These are phyloP conservation scores for Etheostoma nigrum DNA, from an alignment of 2,797 vertebrate genomes.

Conservation along the genomic window DNA sequence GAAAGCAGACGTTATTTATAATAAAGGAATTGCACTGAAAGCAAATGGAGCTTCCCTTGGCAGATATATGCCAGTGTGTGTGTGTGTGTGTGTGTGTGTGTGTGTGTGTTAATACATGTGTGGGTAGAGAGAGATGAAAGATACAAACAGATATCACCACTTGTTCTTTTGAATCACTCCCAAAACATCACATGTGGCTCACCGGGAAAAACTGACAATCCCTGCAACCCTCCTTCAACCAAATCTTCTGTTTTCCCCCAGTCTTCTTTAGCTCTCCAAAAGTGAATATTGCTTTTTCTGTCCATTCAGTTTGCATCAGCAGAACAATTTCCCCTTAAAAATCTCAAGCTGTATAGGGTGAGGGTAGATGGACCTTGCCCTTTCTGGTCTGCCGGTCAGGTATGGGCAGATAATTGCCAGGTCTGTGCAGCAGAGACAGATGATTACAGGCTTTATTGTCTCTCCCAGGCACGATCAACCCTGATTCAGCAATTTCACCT, in stretches of 20 bases:
- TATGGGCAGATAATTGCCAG: constrained; percentile 85
- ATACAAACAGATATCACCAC: constrained; percentile 36
- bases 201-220: constrained; percentile 4
- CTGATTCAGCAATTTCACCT: constrained; percentile 89
- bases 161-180: constrained; percentile 38
- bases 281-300: constrained; percentile 27
- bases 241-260: neutral
- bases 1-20: constrained; percentile 70
- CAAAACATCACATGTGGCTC: constrained; percentile 25
- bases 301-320: constrained; percentile 58
- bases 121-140: constrained; percentile 50
- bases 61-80: constrained; percentile 42
- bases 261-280: constrained; percentile 9
- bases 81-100: constrained; percentile 10
- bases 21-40: constrained; percentile 62
- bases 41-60: constrained; percentile 67
- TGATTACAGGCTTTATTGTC: constrained; percentile 90
- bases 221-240: neutral
- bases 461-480: constrained; percentile 89
- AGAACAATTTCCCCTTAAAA: constrained; percentile 56
- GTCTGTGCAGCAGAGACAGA: constrained; percentile 85
- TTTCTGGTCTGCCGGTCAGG: constrained; percentile 82
- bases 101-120: constrained; percentile 37
- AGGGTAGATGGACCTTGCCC: constrained; percentile 80
- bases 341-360: constrained; percentile 56